Conservation (phyloP, 2,113 vertebrate species). For the Sialia sialis region DNA sequence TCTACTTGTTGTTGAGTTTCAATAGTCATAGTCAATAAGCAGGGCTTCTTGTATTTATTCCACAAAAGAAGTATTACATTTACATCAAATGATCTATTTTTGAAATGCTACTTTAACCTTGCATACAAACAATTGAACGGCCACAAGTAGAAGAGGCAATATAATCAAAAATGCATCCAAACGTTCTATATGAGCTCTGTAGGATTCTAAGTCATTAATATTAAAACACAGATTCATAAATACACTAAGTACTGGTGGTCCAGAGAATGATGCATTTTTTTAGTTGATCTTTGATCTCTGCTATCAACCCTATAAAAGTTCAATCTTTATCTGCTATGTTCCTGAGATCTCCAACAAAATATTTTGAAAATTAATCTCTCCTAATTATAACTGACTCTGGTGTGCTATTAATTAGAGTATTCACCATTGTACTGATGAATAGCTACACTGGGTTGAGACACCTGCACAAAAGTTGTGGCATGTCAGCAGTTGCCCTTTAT, state of each 20-base stretch:
- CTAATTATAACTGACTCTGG: background rate
- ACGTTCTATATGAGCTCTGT: background rate
- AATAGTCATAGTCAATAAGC: background rate
- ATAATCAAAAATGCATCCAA: background rate
- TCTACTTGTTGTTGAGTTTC: background rate
- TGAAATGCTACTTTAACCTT: background rate
- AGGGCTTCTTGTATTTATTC: background rate
- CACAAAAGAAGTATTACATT: background rate
- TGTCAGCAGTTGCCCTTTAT: background rate
- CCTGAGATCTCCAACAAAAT: background rate
- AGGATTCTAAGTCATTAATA: background rate
- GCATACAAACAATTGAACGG: background rate
- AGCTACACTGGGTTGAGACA: background rate
- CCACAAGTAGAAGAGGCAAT: background rate
- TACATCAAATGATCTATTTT: background rate
- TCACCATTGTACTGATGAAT: background rate
- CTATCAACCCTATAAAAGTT: background rate
- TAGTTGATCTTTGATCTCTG: background rate
- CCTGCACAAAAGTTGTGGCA: background rate
- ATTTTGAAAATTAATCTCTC: background rate
- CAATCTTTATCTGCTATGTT: background rate
- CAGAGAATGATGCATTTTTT: background rate
- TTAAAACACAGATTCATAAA: background rate
- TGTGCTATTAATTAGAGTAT: background rate
- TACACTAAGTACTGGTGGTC: background rate